phyloP scores from a whole-genome alignment of 2,888 invertebrate species.

The Rhodophaea formosa region DNA sequence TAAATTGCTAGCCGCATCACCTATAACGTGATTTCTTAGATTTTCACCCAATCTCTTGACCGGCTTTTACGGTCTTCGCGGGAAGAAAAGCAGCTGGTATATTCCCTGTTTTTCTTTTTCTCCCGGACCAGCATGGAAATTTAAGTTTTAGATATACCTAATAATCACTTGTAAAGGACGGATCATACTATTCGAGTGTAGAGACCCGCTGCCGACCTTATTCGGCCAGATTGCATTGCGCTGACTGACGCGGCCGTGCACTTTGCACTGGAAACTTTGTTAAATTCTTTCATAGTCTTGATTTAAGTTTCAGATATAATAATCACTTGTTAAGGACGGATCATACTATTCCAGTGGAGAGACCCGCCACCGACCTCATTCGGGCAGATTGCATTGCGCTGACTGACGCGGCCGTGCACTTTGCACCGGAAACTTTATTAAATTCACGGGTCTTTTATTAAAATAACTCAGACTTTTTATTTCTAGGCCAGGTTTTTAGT shows the following conservation, averaged over 20 bases:
- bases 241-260: background rate
- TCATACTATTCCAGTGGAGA: background rate
- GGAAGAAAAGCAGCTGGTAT: no score
- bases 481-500: no score
- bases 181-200: no score
- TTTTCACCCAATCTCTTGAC: no score
- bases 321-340: background rate
- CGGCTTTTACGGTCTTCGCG: no score
- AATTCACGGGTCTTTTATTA: background rate
- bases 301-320: no score
- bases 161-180: no score
- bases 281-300: background rate
- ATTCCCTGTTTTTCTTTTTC: no score
- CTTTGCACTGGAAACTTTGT: constrained; percentile 4
- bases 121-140: no score
- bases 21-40: no score
- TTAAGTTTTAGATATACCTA: no score
- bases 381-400: constrained; percentile 29
- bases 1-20: no score
- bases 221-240: constrained; percentile 32
- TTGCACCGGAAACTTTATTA: constrained; percentile 9
- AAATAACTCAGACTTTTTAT: background rate
- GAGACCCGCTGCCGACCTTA: constrained; percentile 30
- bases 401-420: constrained; percentile 6
- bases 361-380: constrained; percentile 36